Percentiles rank a stretch among this genome's conserved stretches.
These are phyloP conservation scores for Gadus chalcogrammus DNA, from an alignment of 2,113 vertebrate genomes.

Conservation along the genomic window DNA sequence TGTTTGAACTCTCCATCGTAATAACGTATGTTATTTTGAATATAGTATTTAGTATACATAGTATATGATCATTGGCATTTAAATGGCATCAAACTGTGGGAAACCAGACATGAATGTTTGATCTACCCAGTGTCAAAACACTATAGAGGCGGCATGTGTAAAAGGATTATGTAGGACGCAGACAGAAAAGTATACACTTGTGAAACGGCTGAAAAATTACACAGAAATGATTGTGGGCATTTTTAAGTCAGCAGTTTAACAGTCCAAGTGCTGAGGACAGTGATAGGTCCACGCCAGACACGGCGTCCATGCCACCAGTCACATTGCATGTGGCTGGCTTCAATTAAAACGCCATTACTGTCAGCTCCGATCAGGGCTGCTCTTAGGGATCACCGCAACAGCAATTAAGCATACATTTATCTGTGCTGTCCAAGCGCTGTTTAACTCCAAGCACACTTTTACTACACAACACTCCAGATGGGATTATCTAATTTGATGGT, in stretches of 20 bases:
- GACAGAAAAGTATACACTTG: conserved; percentile 28
- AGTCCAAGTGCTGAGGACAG: conserved; percentile 46
- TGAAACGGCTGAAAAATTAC: no score
- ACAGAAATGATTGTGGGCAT: conserved; percentile 49
- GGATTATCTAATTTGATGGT: conserved; percentile 66
- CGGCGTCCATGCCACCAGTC: conserved; percentile 44
- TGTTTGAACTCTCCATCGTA: no score
- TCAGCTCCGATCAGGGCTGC: conserved; percentile 67
- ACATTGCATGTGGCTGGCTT: conserved; percentile 62
- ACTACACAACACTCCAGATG: conserved; percentile 58
- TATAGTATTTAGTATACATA: no score
- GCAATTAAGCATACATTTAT: conserved; percentile 64
- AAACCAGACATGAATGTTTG: no score
- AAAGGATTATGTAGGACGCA: conserved; percentile 28
- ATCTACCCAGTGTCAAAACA: no score
- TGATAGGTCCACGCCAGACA: conserved; percentile 41
- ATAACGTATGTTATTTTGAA: no score
- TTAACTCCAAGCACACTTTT: conserved; percentile 55
- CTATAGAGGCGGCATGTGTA: neutral
- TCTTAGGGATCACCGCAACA: conserved; percentile 45
- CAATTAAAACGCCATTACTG: conserved; percentile 69
- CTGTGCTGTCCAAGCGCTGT: conserved; percentile 39
- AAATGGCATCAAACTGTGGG: no score
- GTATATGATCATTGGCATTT: no score
- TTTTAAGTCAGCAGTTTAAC: conserved; percentile 54